Percentiles rank a stretch among this genome's conserved stretches.
Conservation (phyloP, 2,797 vertebrate species). For the Microctenopoma stevenorrisi region DNA sequence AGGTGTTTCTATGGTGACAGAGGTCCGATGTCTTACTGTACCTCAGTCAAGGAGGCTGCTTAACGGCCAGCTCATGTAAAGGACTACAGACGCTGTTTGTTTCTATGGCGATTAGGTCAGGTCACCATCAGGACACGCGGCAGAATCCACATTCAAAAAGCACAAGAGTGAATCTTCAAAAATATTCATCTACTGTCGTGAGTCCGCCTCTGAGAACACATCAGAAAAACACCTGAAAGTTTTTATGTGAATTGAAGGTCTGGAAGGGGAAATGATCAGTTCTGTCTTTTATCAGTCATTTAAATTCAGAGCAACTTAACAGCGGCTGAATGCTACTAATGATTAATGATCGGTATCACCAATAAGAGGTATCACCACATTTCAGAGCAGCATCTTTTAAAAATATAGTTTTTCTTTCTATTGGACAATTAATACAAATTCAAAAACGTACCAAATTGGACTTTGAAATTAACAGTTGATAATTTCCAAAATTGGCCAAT, state of each 20-base stretch:
- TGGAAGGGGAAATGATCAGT: background rate
- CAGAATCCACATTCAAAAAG: constrained; percentile 66
- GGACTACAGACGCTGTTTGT: constrained; percentile 48
- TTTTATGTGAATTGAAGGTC: background rate
- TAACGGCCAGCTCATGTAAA: constrained; percentile 35
- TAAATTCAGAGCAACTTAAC: constrained; percentile 20
- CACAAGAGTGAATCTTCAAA: constrained; percentile 40
- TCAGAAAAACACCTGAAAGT: background rate
- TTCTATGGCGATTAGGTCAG: constrained; percentile 37
- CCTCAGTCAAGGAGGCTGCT: constrained; percentile 50
- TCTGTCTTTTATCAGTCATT: constrained; percentile 5
- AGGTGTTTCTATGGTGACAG: constrained; percentile 65
- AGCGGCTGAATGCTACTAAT: background rate
- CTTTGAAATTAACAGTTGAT: constrained; percentile 6
- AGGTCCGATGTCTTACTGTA: constrained; percentile 46
- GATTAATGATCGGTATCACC: background rate
- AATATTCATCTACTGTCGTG: constrained; percentile 31
- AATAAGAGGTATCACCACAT: background rate
- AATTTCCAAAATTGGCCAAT: constrained; percentile 4
- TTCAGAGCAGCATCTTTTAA: constrained; percentile 8
- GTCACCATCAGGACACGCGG: constrained; percentile 45
- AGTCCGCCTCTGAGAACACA: constrained; percentile 20
- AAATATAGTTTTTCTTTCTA: background rate
- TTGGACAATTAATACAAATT: constrained; percentile 1
- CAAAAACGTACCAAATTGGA: background rate